Evolutionary conservation across 2,888 invertebrate species (phyloP).

Genomic region (Lamellibrachia columna): DNA sequence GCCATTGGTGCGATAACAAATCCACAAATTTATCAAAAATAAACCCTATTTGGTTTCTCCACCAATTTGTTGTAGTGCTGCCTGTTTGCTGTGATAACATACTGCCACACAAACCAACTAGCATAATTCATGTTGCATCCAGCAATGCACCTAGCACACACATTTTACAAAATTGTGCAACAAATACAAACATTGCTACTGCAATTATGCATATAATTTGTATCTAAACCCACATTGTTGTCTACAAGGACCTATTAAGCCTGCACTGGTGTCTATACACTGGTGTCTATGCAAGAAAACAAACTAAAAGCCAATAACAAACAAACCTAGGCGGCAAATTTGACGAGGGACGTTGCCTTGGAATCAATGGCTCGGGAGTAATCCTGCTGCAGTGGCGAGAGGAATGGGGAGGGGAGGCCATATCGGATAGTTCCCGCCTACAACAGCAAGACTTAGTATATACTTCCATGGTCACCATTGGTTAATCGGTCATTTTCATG

Average conservation of each 20-base stretch:
- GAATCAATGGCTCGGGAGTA: conserved; percentile 44
- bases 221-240: background rate
- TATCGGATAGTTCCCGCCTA: conserved; percentile 57
- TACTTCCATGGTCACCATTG: background rate
- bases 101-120: too few species aligned
- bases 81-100: too few species aligned
- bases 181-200: background rate
- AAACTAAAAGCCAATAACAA: background rate
- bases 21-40: too few species aligned
- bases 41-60: too few species aligned
- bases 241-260: background rate
- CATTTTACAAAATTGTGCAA: background rate
- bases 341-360: conserved; percentile 30
- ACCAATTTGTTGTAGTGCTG: too few species aligned
- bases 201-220: background rate
- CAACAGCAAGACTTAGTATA: conserved; percentile 34
- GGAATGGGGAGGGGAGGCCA: conserved; percentile 55
- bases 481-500: background rate
- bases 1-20: too few species aligned
- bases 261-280: background rate
- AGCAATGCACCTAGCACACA: too few species aligned
- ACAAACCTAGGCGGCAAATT: conserved; percentile 18
- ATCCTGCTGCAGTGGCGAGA: conserved; percentile 60
- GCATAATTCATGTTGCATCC: too few species aligned
- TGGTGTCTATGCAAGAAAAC: background rate